Conservation (phyloP, 2,113 vertebrate genomes). For the Artemisiospiza belli region DNA sequence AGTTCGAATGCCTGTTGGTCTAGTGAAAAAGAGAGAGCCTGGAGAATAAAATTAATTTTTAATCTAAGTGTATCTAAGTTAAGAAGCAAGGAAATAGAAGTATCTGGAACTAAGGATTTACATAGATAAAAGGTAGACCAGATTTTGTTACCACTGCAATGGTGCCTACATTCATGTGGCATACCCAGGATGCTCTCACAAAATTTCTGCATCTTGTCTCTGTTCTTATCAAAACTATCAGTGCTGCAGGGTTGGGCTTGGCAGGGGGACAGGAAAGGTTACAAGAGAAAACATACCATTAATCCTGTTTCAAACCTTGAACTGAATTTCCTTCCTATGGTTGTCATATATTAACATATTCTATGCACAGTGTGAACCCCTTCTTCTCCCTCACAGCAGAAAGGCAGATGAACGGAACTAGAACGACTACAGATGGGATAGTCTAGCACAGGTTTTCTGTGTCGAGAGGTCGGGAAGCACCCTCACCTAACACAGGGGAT, state of each 20-base stretch:
- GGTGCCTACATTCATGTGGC: not conserved
- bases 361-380: not conserved
- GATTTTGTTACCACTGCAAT: not conserved
- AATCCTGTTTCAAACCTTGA: not conserved
- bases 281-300: not conserved
- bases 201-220: not conserved
- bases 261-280: not conserved
- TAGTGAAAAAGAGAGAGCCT: not conserved
- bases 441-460: not conserved
- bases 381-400: not conserved
- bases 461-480: not conserved
- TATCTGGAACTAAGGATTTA: not conserved
- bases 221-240: not conserved
- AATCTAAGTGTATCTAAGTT: not conserved
- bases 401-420: not conserved
- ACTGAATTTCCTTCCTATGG: not conserved
- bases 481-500: rapidly evolving
- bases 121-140: not conserved
- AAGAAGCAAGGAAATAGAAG: not conserved
- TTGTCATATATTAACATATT: not conserved
- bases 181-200: not conserved
- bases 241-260: not conserved
- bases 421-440: not conserved
- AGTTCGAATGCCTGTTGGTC: not conserved
- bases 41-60: not conserved